These are phyloP conservation scores for Xanthostigma xanthostigma DNA, from an alignment of 2,888 invertebrate species.

Conservation along the genomic window DNA sequence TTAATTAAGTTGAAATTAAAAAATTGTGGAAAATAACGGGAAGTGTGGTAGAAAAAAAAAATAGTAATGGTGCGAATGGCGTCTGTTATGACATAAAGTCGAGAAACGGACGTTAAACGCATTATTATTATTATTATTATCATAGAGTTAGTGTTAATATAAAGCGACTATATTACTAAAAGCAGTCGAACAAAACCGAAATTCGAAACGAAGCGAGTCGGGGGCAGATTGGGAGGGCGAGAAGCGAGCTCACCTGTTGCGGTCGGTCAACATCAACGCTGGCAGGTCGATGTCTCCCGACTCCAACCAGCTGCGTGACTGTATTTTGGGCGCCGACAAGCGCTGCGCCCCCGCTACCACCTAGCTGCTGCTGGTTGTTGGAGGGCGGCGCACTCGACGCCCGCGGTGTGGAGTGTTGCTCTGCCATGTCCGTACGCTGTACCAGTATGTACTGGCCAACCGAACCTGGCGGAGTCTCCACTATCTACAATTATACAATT, in stretches of 20 bases:
- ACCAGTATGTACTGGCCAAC: conserved; percentile 71
- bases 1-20: too few relatives aligned
- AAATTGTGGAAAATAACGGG: too few relatives aligned
- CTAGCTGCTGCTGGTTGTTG: conserved; percentile 24
- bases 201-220: conserved; percentile 10
- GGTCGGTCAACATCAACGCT: conserved; percentile 39
- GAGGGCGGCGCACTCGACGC: conserved; percentile 76
- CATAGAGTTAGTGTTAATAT: too few relatives aligned
- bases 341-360: background rate
- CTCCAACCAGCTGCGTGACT: conserved; percentile 23
- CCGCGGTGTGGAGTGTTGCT: conserved; percentile 54
- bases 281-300: conserved; percentile 47
- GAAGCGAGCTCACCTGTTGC: conserved; percentile 3
- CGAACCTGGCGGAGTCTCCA: conserved; percentile 43
- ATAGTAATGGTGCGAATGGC: too few relatives aligned
- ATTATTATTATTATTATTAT: too few relatives aligned
- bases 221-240: conserved; percentile 3
- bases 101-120: too few relatives aligned
- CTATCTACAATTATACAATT: conserved; percentile 29
- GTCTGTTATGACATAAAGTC: too few relatives aligned
- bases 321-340: conserved; percentile 19
- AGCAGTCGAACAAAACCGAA: too few relatives aligned
- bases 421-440: conserved; percentile 49
- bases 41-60: too few relatives aligned
- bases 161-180: too few relatives aligned